Base-by-base conservation (phyloP, 2,888 invertebrate genomes). In the Nowickia ferox region DNA sequence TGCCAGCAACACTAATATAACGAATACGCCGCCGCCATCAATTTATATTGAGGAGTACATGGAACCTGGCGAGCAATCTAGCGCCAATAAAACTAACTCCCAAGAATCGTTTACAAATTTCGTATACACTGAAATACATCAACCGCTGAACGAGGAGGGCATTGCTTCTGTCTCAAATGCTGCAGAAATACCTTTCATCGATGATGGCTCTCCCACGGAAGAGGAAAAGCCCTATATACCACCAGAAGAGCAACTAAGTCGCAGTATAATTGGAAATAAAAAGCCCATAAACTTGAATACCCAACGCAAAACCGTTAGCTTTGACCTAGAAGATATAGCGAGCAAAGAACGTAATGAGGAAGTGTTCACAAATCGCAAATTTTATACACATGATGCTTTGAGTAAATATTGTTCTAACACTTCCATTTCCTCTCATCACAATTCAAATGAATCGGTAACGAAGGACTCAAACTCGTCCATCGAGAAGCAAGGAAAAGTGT, bases 121-220 rank as follows among this genome's bases (percentile, higher is more conserved):
- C 48, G 88, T 90, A 11, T 90, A 91, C 76, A 90, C 89, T 46
- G 92, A 92, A 81, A 90, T 89, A 0, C 92, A 93, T 89, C 93
- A 93, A 86, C 93, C 93, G 11, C 86, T 93, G 0, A 93, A 93
- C 84, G 93, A 92, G 83, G 92, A 93, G 48, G 89, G 92, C 30
- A 92, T 93, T 19, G 93, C 93, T 15, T 92, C 92, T 11, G 90
- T 92, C 79, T 91, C 91, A 8, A 91, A 92, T 72, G 89, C 91
- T 1, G 91, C 92, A 55, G 92, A 92, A 51, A 93, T 93, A 87
- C 93, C 93, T 48, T 93, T 91, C 71, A 93, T 94, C 30, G 93
- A 93, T 53, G 92, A 94, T 65, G 93, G 93, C 42, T 92, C 93
- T 76, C 92, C 92, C 65, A 89, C 90, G 8, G 90, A 90, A 44